phyloP scores from a whole-genome alignment of 1,140 invertebrate genomes.

The Pinna nobilis region DNA sequence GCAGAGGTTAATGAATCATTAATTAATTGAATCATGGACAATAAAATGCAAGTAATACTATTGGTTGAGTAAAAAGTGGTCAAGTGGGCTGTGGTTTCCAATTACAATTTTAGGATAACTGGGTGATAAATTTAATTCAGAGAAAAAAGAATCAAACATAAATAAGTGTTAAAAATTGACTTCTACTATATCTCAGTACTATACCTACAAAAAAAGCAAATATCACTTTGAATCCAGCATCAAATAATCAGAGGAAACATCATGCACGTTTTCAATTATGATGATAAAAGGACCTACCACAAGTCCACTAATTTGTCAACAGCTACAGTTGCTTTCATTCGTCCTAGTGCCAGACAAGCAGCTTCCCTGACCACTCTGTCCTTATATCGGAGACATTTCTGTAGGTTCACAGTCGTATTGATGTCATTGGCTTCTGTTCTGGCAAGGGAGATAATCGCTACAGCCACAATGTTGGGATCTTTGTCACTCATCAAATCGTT shows the following conservation, averaged over 20 bases:
- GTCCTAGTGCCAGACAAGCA: conserved; percentile 63
- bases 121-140: too few relatives aligned
- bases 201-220: too few relatives aligned
- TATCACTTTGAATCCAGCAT: too few relatives aligned
- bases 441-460: conserved; percentile 63
- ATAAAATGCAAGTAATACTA: too few relatives aligned
- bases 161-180: not conserved
- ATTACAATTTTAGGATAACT: too few relatives aligned
- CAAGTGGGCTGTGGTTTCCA: too few relatives aligned
- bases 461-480: conserved; percentile 58
- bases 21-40: too few relatives aligned
- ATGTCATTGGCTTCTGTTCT: conserved; percentile 49
- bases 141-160: not conserved
- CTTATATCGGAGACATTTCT: conserved; percentile 53
- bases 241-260: too few relatives aligned
- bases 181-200: too few relatives aligned
- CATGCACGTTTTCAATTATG: not conserved
- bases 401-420: conserved; percentile 43
- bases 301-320: conserved; percentile 58
- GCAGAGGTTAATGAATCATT: too few relatives aligned
- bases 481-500: conserved; percentile 57
- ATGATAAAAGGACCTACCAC: conserved; percentile 51
- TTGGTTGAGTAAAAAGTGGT: too few relatives aligned
- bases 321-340: conserved; percentile 52
- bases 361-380: conserved; percentile 64